Conservation (phyloP, 2,797 vertebrate species). For the Choloepus didactylus region DNA sequence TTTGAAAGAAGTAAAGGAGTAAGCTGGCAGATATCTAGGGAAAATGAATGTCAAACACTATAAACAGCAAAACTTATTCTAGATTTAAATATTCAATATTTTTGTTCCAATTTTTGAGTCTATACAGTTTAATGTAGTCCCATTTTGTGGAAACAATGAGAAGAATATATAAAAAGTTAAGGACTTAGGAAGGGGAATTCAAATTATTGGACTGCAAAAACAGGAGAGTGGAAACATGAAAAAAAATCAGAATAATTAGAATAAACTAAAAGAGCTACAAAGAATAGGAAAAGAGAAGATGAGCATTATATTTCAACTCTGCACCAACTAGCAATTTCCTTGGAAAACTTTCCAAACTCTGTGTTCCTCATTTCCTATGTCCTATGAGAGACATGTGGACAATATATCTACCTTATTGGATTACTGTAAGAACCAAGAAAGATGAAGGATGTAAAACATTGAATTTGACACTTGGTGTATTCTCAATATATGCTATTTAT, state of each 20-base stretch:
- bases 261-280: neutral
- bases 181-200: neutral
- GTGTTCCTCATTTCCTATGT: neutral
- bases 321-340: neutral
- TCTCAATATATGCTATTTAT: neutral
- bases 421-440: neutral
- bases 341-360: neutral
- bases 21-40: neutral
- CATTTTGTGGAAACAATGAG: neutral
- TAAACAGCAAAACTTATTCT: neutral
- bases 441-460: neutral
- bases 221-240: neutral
- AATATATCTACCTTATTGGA: neutral
- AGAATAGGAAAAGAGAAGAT: neutral
- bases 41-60: neutral
- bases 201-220: neutral
- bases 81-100: neutral
- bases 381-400: neutral
- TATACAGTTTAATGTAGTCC: neutral
- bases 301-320: neutral
- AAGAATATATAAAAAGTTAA: constrained; percentile 4
- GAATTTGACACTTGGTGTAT: neutral
- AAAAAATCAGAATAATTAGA: neutral
- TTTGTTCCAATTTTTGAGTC: neutral
- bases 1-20: neutral